Evolutionary conservation across 2,113 vertebrate species (phyloP).

Genomic region (Aramus guarauna): DNA sequence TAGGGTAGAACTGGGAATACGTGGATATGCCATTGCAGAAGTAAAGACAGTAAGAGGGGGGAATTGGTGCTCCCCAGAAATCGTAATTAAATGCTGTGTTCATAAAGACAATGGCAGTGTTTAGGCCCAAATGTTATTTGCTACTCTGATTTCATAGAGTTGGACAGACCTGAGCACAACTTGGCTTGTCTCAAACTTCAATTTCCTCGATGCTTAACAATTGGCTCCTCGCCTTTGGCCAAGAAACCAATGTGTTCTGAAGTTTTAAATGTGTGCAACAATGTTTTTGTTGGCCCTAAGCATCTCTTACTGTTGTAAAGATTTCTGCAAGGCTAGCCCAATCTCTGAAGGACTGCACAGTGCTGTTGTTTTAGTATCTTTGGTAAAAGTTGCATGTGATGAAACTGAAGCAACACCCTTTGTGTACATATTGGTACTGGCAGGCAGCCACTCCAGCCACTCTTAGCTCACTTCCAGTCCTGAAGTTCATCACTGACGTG

Average conservation of each 20-base stretch:
- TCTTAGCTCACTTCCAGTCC: neutral
- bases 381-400: neutral
- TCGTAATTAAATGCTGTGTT: neutral
- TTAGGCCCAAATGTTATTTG: neutral
- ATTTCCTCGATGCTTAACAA: neutral
- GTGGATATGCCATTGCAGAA: neutral
- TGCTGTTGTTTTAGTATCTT: neutral
- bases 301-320: neutral
- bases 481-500: neutral
- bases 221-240: neutral
- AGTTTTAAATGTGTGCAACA: neutral
- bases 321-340: neutral
- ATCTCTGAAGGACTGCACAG: neutral
- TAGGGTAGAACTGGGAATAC: neutral
- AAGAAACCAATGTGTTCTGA: neutral
- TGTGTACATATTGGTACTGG: neutral
- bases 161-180: neutral
- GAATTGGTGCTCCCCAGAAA: neutral
- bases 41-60: neutral
- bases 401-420: neutral
- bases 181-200: neutral
- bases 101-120: neutral
- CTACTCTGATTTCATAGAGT: neutral
- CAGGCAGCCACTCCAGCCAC: neutral
- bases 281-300: neutral